These are phyloP conservation scores for Scaptomyza pallida DNA, from an alignment of 1,140 invertebrate species.

Conservation along the genomic window DNA sequence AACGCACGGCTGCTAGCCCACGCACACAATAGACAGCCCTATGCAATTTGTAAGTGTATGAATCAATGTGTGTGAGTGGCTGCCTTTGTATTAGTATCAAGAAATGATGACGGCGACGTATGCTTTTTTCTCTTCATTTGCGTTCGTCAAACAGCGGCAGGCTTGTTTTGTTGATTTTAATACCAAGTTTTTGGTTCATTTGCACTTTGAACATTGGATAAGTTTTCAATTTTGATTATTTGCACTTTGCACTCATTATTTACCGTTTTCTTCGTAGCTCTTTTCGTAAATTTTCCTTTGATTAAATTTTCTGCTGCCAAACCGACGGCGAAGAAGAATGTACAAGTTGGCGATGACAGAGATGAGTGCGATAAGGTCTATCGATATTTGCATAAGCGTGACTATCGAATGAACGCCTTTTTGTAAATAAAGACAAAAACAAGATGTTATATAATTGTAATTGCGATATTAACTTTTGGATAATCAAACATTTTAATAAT, in stretches of 20 bases:
- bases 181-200: background rate
- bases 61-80: constrained; percentile 17
- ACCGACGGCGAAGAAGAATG: constrained; percentile 71
- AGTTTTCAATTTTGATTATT: constrained; percentile 12
- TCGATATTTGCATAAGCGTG: constrained; percentile 22
- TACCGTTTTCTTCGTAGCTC: constrained; percentile 49
- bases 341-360: constrained; percentile 48
- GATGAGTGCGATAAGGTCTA: constrained; percentile 23
- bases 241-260: constrained; percentile 62
- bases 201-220: constrained; percentile 17
- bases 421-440: background rate
- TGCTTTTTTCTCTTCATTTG: constrained; percentile 66
- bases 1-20: constrained; percentile 18
- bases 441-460: constrained; percentile 28
- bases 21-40: constrained; percentile 46
- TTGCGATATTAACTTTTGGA: no score
- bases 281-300: constrained; percentile 55
- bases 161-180: constrained; percentile 46
- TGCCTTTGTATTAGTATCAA: constrained; percentile 64
- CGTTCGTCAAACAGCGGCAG: constrained; percentile 49
- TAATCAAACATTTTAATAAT: background rate
- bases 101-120: constrained; percentile 72
- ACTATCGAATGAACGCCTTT: constrained; percentile 24
- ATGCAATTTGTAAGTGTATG: constrained; percentile 37
- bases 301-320: constrained; percentile 68